phyloP scores from a whole-genome alignment of 2,797 vertebrate genomes.

The Scarus forsteni region DNA sequence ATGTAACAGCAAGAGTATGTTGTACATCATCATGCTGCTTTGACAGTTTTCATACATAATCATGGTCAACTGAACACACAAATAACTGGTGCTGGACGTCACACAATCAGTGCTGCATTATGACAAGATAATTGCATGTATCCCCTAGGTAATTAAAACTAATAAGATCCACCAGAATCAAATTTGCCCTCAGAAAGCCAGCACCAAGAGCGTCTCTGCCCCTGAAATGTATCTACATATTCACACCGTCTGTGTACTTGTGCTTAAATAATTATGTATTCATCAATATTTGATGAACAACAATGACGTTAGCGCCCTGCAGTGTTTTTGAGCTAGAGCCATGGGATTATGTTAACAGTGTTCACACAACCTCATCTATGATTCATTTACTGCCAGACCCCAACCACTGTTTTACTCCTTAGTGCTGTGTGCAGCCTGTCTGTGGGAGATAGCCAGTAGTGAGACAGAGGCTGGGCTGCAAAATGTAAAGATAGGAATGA shows the following conservation, averaged over 20 bases:
- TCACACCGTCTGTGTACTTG: constrained; percentile 55
- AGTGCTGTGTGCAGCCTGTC: constrained; percentile 73
- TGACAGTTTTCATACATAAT: constrained; percentile 74
- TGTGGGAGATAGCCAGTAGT: constrained; percentile 73
- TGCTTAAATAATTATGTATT: constrained; percentile 76
- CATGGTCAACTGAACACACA: constrained; percentile 43
- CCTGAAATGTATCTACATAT: constrained; percentile 57
- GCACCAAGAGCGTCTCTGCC: constrained; percentile 37
- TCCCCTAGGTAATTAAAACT: constrained; percentile 61
- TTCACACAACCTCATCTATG: constrained; percentile 82
- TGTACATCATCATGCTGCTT: constrained; percentile 83
- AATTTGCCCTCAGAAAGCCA: constrained; percentile 47
- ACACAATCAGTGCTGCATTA: constrained; percentile 38
- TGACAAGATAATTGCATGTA: constrained; percentile 67
- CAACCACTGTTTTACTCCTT: constrained; percentile 66
- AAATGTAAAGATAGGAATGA: constrained; percentile 38
- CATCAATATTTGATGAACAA: constrained; percentile 85
- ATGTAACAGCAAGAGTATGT: constrained; percentile 77
- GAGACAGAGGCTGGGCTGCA: constrained; percentile 50
- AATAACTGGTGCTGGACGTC: constrained; percentile 46
- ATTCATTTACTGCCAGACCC: constrained; percentile 80
- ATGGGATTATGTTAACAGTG: constrained; percentile 80
- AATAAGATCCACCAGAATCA: constrained; percentile 57
- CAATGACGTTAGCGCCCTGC: constrained; percentile 74
- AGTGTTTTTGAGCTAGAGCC: constrained; percentile 72